Base-by-base conservation (phyloP, 2,797 vertebrate species). In the Coracias cyanogaster region DNA sequence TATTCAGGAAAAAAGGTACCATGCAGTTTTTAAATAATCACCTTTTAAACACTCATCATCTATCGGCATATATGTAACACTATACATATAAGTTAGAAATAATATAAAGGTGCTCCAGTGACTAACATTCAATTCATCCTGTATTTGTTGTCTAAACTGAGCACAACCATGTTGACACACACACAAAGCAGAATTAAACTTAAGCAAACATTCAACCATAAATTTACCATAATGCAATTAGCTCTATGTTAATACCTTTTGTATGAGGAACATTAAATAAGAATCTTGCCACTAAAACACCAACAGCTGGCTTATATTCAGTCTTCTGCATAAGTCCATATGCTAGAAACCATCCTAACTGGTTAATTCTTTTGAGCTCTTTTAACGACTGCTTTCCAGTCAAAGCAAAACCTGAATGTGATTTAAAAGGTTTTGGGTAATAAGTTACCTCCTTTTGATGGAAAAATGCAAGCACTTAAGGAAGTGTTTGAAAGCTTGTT, bases 401-500 rank as follows among this genome's bases (percentile, higher is more conserved):
- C 86, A 94, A 57, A 91, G 45, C 31, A 86, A 86, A 88, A 43
- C 7, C 18, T 80, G 43, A 76, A 79, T 12, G 10, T 18, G 70
- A 71, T 57, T 89, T 84, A 74, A 87, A 94, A 49, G 22, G 13
- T 46, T 76, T 57, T 86, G 52, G 25, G 28, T 26, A 82, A 4
- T n/a, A 86, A 67, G 12, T 66, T 69, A 88, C 16, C 49, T n/a
- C 49, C 69, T 82, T 87, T 55, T n/a, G 61, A 82, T 31, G 25
- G 55, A 65, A 93, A 87, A 82, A 66, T 22, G 15, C 20, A 94
- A 46, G 70, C 37, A 76, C 58, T 82, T 39, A 24, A 78, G 66
- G 82, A 95, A 94, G 62, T 41, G 79, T 86, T 55, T 45, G 62
- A 86, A 88, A 88, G 48, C 46, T 43, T 90, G 86, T 88, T 94